Base-by-base conservation (phyloP, 2,888 invertebrate genomes). In the Seira ritae region DNA sequence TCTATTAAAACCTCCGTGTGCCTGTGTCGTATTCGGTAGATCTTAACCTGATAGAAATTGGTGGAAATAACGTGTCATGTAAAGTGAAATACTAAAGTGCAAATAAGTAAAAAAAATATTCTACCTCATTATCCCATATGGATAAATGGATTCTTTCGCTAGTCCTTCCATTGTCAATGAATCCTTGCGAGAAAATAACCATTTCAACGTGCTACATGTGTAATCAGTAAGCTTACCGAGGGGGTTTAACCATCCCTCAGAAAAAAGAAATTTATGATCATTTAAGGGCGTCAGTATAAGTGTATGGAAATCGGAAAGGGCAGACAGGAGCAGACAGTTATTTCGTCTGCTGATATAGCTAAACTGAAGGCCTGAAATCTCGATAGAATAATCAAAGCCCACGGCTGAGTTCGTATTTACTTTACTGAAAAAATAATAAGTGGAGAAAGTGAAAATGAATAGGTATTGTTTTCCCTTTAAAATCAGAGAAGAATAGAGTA, bases 261-360 rank as follows among this genome's bases (percentile, higher is more conserved):
- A 70, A 70, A 70, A 79, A 80, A 70, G 79, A 60, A 80, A 80
- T 80, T 80, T 80, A 80, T 79, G 72, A 79, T 67, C 79, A 67
- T 79, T 79, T 72, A 37, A 66, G 72, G 72, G 79, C 67, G 71
- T 50, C 66, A 66, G 71, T 78, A 50, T 73, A 66, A 31, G 67
- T 73, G 22, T 55, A n/a, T 22, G 72, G 67, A 79, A 72, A 79
- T 67, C 17, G 4, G 60, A 60, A 24, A 55, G 31, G 8, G 31
- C 31, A 23, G 55, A 60, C n/a, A 6, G 19, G 50, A 24, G 37
- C 10, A 12, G 19, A n/a, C 70, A 70, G 70, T n/a, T 24, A 20
- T 62, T n/a, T 66, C 37, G 12, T 42, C 19, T 74, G 19, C 6
- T 10, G 20, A n/a, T 73, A 62, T n/a, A n/a, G n/a, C n/a, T n/a